A percentile compares a stretch with the other conserved stretches of the same genome.
Evolutionary conservation across 2,113 vertebrate genomes (phyloP).

Genomic region (Astur gentilis): DNA sequence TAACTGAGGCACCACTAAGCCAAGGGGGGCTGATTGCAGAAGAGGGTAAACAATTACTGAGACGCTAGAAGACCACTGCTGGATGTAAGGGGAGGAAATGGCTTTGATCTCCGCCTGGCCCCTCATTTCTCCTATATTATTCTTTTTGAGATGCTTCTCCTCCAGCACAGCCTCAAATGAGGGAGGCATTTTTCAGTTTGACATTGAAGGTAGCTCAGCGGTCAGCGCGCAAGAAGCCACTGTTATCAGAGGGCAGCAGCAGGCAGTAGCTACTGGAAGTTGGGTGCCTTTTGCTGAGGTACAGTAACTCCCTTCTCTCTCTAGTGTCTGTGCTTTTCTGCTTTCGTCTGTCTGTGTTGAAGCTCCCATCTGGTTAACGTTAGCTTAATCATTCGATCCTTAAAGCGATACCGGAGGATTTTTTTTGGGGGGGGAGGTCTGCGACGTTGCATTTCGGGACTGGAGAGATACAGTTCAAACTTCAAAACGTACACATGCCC

Average conservation of each 20-base stretch:
- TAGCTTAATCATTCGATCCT: not conserved
- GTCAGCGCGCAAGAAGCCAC: slow-evolving; percentile 64
- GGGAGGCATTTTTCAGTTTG: slow-evolving; percentile 63
- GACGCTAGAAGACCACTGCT: slow-evolving; percentile 43
- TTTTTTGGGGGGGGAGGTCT: not conserved
- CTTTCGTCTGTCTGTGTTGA: slow-evolving; percentile 10
- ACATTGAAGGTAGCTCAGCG: slow-evolving; percentile 76
- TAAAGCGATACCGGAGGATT: not conserved
- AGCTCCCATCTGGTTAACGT: not conserved
- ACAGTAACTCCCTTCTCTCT: slow-evolving; percentile 59
- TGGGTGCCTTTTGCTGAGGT: slow-evolving; percentile 70
- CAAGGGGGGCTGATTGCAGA: slow-evolving; percentile 46
- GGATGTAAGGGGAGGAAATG: slow-evolving; percentile 72
- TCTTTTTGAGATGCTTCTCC: slow-evolving; percentile 64
- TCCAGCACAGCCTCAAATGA: slow-evolving; percentile 53
- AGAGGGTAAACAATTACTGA: slow-evolving; percentile 43
- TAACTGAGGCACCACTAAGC: slow-evolving; percentile 58
- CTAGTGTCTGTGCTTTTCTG: slow-evolving; percentile 30
- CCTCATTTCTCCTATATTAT: slow-evolving; percentile 53
- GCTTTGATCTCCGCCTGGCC: slow-evolving; percentile 65
- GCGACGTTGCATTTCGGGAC: not conserved
- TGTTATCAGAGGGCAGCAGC: slow-evolving; percentile 63
- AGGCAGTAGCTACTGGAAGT: slow-evolving; percentile 57
- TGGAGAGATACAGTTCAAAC: not conserved
- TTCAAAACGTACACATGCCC: slow-evolving; percentile 19